phyloP scores from a whole-genome alignment of 2,888 invertebrate genomes.

The Glyphotaelius pellucidus region DNA sequence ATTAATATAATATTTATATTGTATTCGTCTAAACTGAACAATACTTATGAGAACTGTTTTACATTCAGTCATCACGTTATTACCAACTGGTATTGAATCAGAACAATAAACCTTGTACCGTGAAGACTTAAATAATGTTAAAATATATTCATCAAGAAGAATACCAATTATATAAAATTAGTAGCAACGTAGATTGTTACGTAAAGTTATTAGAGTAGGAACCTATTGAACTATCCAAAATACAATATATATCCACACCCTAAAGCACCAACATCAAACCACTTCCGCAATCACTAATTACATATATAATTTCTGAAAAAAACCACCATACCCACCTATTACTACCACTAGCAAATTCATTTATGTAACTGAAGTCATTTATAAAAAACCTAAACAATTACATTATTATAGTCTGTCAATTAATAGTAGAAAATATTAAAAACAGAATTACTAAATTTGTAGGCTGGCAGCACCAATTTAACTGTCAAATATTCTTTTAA shows the following conservation, averaged over 20 bases:
- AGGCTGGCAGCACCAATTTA: no score
- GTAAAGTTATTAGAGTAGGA: not conserved
- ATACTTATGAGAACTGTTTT: not conserved
- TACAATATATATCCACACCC: not conserved
- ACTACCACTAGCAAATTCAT: not conserved
- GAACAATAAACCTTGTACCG: not conserved
- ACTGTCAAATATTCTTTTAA: no score
- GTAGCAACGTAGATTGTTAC: not conserved
- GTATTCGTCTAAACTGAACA: not conserved
- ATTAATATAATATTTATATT: slow-evolving; percentile 15
- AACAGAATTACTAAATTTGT: no score
- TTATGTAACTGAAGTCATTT: no score
- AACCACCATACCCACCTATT: not conserved
- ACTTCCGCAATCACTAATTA: not conserved
- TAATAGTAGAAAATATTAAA: no score
- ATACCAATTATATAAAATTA: not conserved
- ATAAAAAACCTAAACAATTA: no score
- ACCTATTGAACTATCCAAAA: not conserved
- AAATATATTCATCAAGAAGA: not conserved
- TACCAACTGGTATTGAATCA: not conserved
- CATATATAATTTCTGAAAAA: no score
- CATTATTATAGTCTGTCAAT: no score
- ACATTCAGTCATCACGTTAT: not conserved
- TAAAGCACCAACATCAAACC: not conserved
- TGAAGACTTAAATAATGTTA: not conserved